Percentiles rank a stretch among this genome's conserved stretches.
Conservation (phyloP, 2,888 invertebrate genomes). For the Drosophila atripex region DNA sequence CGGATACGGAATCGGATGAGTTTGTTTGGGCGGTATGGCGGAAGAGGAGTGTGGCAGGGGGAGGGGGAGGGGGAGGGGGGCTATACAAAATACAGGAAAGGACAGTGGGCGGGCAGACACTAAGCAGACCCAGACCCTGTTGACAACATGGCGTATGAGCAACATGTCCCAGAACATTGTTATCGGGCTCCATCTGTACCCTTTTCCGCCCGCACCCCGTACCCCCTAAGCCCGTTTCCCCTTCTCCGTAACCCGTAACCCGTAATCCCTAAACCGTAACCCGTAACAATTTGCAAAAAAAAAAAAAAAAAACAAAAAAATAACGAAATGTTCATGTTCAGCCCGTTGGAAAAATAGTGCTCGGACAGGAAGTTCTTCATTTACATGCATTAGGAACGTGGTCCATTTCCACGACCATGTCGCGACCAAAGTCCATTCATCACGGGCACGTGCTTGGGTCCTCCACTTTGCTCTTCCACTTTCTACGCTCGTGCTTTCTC, state of each 20-base stretch:
- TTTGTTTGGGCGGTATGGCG: neutral
- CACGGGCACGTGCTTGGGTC: conserved; percentile 64
- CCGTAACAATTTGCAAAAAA: neutral
- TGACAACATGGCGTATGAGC: conserved; percentile 64
- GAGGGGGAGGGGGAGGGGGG: too few relatives aligned
- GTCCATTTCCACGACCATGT: conserved; percentile 38
- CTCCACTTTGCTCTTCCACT: neutral
- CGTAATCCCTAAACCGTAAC: neutral
- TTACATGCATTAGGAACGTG: conserved; percentile 76
- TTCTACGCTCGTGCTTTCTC: neutral
- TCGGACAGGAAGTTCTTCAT: conserved; percentile 66
- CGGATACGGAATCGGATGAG: neutral
- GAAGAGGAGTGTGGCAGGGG: too few relatives aligned
- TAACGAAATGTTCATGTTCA: neutral
- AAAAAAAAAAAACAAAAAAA: conserved; percentile 1
- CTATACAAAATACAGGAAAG: too few relatives aligned
- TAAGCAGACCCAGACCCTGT: conserved; percentile 71
- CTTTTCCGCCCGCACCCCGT: neutral
- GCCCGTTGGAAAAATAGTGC: neutral
- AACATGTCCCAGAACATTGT: conserved; percentile 54
- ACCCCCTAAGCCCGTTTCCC: neutral
- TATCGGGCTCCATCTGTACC: conserved; percentile 24
- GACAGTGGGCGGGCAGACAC: conserved; percentile 52
- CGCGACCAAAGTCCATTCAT: conserved; percentile 64
- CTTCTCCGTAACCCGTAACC: neutral